Evolutionary conservation across 2,797 vertebrate species (phyloP), one percentile per base, ranked within the genome.

Genomic region (Nasua narica): DNA sequence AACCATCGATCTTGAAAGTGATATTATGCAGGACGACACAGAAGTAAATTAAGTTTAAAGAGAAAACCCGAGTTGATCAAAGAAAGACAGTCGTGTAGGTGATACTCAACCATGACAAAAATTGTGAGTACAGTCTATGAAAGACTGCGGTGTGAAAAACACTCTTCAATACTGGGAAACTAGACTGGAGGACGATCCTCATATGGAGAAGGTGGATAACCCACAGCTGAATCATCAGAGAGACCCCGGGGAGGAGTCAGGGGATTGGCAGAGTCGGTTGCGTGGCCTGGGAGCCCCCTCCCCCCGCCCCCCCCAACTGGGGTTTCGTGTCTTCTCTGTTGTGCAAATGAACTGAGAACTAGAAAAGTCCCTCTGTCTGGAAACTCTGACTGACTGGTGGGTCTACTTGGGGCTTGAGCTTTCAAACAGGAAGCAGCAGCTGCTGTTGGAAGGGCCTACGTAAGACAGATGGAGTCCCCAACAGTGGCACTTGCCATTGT

Each of bases 361-460:
- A 60, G 84, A 89, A 93, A 86, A 69, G 19, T 89, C 40, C 54
- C 82, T 48, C 48, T 19, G 54, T 25, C 65, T 89, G 54, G 79
- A 93, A 96, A 87, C 74, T 92, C 50, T 60, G 78, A 95, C 21
- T 21, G 62, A 8, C 27, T 56, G 19, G 76, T 91, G 83, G 58
- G 9, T 50, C 50, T 76, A 23, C 67, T 40, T 50, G 15, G 70
- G 56, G 48, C 54, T 81, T 37, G 37, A 82, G 27, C 48, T 96
- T 95, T 96, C 95, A 91, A 82, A 95, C 67, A 93, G 93, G 60
- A 97, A 93, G 40, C 52, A 65, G 29, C 90, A 95, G 46, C 84
- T 95, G 91, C 46, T 58, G 35, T 13, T 92, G 62, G 76, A 76
- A 70, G 60, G 84, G 11, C 32, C 56, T 8, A 12, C 43, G 35